A percentile compares a stretch with the other conserved stretches of the same genome.
Evolutionary conservation across 2,113 vertebrate genomes (phyloP).

Genomic region (Protobothrops mucrosquamatus): DNA sequence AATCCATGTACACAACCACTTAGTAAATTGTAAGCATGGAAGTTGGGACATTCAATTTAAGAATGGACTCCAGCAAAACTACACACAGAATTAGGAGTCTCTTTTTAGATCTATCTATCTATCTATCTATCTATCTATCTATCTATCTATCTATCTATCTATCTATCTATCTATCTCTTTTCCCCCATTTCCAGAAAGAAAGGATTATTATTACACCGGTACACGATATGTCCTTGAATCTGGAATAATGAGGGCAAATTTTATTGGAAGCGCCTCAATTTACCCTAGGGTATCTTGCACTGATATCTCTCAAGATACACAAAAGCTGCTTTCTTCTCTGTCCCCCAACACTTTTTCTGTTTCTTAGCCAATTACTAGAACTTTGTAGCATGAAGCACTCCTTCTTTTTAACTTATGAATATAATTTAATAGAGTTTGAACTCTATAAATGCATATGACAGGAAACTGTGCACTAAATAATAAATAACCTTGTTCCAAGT

Average conservation of each 20-base stretch:
- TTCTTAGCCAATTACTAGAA: neutral
- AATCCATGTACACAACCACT: neutral
- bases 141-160: no score
- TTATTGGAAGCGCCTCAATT: neutral
- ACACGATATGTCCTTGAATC: neutral
- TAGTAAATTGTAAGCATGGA: neutral
- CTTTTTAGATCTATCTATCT: neutral
- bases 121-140: no score
- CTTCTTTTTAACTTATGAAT: neutral
- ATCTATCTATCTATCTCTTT: no score
- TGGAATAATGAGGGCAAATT: neutral
- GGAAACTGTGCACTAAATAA: neutral
- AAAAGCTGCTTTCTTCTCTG: neutral
- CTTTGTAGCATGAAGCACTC: conserved; percentile 36
- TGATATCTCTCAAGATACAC: neutral
- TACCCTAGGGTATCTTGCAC: neutral
- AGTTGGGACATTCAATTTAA: neutral
- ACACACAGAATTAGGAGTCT: neutral
- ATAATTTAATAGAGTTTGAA: neutral
- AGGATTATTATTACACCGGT: neutral
- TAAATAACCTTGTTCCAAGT: neutral
- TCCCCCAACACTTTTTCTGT: neutral
- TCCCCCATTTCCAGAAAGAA: neutral
- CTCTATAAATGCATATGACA: neutral
- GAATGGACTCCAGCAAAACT: neutral